Evolutionary conservation across 2,888 invertebrate species (phyloP).

Genomic region (Alsophila aescularia): DNA sequence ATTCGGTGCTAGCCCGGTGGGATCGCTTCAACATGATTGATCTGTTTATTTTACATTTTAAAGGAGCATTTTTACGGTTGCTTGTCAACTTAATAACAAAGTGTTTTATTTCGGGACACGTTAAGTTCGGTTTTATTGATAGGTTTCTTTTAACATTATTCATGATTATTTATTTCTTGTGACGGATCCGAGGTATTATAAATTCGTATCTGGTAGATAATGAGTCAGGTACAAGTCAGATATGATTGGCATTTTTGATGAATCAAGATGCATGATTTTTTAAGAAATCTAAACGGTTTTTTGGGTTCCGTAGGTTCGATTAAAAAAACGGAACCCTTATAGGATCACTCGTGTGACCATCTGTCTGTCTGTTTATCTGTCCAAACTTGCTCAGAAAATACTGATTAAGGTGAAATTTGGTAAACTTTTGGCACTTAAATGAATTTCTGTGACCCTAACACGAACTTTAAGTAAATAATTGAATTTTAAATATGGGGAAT

Average conservation of each 20-base stretch:
- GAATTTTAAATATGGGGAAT: too few relatives aligned
- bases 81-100: conserved; percentile 85
- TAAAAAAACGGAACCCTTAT: too few relatives aligned
- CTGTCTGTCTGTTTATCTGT: too few relatives aligned
- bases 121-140: conserved; percentile 83
- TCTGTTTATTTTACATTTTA: conserved; percentile 85
- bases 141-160: conserved; percentile 80
- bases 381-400: too few relatives aligned
- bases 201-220: conserved; percentile 47
- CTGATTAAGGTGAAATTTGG: too few relatives aligned
- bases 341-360: too few relatives aligned
- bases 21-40: conserved; percentile 84
- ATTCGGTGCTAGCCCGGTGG: conserved; percentile 78
- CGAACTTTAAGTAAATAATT: too few relatives aligned
- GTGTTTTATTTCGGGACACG: conserved; percentile 82
- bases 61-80: conserved; percentile 84
- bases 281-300: too few relatives aligned
- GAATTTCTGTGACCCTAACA: too few relatives aligned
- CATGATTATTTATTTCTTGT: conserved; percentile 62
- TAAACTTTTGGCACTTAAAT: too few relatives aligned
- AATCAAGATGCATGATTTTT: conserved; percentile 5
- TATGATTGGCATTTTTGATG: conserved; percentile 21
- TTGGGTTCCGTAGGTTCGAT: too few relatives aligned
- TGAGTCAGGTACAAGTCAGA: conserved; percentile 13
- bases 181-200: conserved; percentile 52